phyloP scores from a whole-genome alignment of 2,113 vertebrate species.

The Crotalus tigris region DNA sequence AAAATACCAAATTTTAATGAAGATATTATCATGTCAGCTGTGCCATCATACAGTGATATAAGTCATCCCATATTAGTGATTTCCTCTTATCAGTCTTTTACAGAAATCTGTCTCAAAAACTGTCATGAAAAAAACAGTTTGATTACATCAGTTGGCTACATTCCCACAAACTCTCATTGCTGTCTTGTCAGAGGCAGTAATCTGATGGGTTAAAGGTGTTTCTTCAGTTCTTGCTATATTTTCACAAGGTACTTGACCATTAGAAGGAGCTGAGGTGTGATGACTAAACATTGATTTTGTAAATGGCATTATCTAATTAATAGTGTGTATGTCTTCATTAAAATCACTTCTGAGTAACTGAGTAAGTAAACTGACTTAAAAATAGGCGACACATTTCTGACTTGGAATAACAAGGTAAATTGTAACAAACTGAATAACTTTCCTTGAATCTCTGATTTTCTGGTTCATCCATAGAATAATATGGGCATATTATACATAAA shows the following conservation, averaged over 20 bases:
- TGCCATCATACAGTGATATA: constrained; percentile 6
- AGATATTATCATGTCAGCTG: neutral
- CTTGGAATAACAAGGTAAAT: neutral
- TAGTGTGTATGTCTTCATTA: neutral
- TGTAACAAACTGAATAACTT: neutral
- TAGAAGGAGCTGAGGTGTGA: neutral
- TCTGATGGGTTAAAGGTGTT: constrained; percentile 15
- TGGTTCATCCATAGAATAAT: neutral
- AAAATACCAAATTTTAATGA: neutral
- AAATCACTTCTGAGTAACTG: neutral
- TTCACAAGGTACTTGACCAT: constrained; percentile 20
- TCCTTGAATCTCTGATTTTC: neutral
- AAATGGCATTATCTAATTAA: neutral
- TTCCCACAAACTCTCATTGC: constrained; percentile 17
- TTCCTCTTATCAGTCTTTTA: neutral
- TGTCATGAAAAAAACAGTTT: constrained; percentile 37
- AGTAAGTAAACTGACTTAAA: neutral
- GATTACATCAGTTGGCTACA: constrained; percentile 10
- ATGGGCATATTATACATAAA: neutral
- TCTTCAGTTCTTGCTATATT: constrained; percentile 12
- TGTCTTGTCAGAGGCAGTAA: constrained; percentile 16
- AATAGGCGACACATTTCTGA: neutral
- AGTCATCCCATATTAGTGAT: neutral
- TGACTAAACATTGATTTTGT: neutral
- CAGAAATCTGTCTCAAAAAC: constrained; percentile 21